These are phyloP conservation scores for Prochilodus magdalenae DNA, from an alignment of 2,113 vertebrate species.

Conservation along the genomic window DNA sequence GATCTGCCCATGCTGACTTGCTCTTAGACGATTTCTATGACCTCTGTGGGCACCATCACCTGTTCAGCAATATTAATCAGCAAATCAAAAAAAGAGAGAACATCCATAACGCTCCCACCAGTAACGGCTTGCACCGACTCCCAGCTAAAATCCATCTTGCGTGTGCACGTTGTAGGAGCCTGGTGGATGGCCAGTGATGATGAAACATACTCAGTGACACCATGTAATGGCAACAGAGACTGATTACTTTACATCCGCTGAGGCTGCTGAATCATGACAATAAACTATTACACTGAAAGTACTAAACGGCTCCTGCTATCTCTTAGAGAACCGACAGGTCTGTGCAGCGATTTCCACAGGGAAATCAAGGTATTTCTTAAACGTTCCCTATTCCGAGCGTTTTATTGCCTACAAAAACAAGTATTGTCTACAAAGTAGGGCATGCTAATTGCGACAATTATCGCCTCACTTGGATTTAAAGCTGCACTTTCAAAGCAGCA, in stretches of 20 bases:
- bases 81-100: conserved; percentile 61
- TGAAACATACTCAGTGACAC: conserved; percentile 12
- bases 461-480: conserved; percentile 17
- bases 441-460: conserved; percentile 1
- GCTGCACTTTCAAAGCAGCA: conserved; percentile 3
- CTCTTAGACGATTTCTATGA: conserved; percentile 74
- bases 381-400: not conserved
- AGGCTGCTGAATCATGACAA: conserved; percentile 1
- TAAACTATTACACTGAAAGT: not conserved
- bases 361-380: conserved; percentile 22
- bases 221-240: conserved; percentile 22
- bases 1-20: conserved; percentile 54
- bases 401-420: conserved; percentile 9
- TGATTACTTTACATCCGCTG: conserved; percentile 25
- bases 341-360: conserved; percentile 22
- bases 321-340: conserved; percentile 1
- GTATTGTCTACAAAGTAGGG: not conserved
- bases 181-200: conserved; percentile 40
- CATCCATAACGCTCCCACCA: conserved; percentile 56
- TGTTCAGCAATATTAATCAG: conserved; percentile 72
- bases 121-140: conserved; percentile 37
- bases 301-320: not conserved
- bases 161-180: conserved; percentile 25
- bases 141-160: conserved; percentile 28
- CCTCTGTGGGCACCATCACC: conserved; percentile 73